A percentile compares a stretch with the other conserved stretches of the same genome.
These are phyloP conservation scores for Paratrypauchen microcephalus DNA, from an alignment of 2,797 vertebrate genomes.

Conservation along the genomic window DNA sequence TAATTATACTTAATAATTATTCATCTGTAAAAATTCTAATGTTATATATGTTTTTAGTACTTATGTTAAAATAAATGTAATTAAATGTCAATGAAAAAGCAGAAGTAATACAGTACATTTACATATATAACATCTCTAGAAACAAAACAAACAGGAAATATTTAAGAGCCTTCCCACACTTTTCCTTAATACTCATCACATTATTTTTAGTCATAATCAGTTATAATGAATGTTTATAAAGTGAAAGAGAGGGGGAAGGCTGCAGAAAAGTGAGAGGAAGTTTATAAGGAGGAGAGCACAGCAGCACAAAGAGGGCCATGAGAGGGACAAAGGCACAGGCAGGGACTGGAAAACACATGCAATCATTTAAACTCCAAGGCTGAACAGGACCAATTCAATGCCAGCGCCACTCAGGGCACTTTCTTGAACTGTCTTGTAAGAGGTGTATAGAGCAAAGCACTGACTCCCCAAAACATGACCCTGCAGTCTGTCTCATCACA, in stretches of 20 bases:
- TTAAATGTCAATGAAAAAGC: background rate
- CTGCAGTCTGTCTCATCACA: slow-evolving; percentile 64
- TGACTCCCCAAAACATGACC: slow-evolving; percentile 62
- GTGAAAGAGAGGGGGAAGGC: slow-evolving; percentile 69
- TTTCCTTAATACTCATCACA: slow-evolving; percentile 20
- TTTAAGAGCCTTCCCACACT: slow-evolving; percentile 72
- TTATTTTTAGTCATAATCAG: background rate
- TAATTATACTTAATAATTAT: background rate
- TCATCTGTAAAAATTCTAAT: background rate
- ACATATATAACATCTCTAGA: slow-evolving; percentile 57
- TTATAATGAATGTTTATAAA: slow-evolving; percentile 22
- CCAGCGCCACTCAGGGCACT: slow-evolving; percentile 64
- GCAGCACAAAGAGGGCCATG: slow-evolving; percentile 79
- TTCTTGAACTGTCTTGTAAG: slow-evolving; percentile 73
- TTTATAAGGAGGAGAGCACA: slow-evolving; percentile 74
- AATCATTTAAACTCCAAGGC: slow-evolving; percentile 88
- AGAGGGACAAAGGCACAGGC: slow-evolving; percentile 74
- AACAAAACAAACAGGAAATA: slow-evolving; percentile 69
- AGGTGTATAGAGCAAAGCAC: slow-evolving; percentile 63
- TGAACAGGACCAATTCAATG: slow-evolving; percentile 80
- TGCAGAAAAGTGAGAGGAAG: slow-evolving; percentile 71
- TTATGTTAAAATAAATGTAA: background rate
- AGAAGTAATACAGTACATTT: slow-evolving; percentile 54
- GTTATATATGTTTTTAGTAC: slow-evolving; percentile 1
- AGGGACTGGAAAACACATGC: slow-evolving; percentile 81